Base-by-base conservation (phyloP, 2,797 vertebrate genomes). In the Myoxocephalus aenaeus region DNA sequence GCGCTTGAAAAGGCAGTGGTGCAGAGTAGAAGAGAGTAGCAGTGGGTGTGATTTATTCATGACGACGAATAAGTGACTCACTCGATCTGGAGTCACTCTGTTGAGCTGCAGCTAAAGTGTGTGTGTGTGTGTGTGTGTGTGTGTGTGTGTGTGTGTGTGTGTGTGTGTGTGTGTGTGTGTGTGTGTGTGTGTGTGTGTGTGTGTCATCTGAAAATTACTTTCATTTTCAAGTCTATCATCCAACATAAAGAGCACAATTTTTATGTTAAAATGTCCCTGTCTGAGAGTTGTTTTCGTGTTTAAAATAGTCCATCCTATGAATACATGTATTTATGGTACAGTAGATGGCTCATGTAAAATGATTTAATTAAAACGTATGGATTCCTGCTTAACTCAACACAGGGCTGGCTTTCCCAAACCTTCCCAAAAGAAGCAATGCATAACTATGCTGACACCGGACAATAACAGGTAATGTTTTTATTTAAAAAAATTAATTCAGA, bases 1-100 rank as follows among this genome's bases (percentile, higher is more conserved):
- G n/a, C 7, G 32, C 32, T 46, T 68, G 27, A 68, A 77, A 79
- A 86, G 70, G 53, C 81, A 79, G 79, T 80, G 65, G 73, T 80
- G 79, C 51, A 89, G 72, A 71, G 64, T 83, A 85, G 71, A 86
- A 69, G 71, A 75, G 80, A 72, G 85, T 76, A 85, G 77, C 74
- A 85, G 82, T 81, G 84, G 73, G 80, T 87, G 89, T 89, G 90
- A 93, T 92, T 91, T 90, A 92, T 93, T 93, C 86, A 93, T 91
- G 87, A 88, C 48, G 40, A 79, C 13, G 73, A 91, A 88, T 81
- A 81, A 90, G 84, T 89, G 84, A 87, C 84, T 92, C 86, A 89
- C 76, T 89, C 20, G 54, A 83, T 89, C 77, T 89, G 70, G 73
- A 88, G 81, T 50, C 74, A 76, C 77, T 89, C 66, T 81, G 79